Percentiles rank a stretch among this genome's conserved stretches.
Evolutionary conservation across 2,113 vertebrate species (phyloP).

Genomic region (Heptranchias perlo): DNA sequence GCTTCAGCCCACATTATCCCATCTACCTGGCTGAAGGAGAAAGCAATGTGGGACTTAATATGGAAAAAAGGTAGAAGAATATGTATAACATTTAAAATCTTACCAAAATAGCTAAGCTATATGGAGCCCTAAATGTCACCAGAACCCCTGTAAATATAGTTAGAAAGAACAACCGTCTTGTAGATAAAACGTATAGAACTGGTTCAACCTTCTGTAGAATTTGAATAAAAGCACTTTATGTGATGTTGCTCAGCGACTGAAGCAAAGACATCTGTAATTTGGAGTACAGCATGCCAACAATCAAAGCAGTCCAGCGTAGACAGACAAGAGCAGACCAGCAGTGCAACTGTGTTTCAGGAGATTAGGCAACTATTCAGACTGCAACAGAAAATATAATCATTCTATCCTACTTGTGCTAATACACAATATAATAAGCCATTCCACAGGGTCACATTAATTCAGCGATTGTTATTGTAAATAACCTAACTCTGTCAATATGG

Average conservation of each 20-base stretch:
- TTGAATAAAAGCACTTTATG: neutral
- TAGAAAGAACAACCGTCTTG: neutral
- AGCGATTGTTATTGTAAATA: neutral
- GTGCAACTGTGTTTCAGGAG: neutral
- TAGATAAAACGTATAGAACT: neutral
- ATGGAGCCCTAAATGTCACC: too few relatives aligned
- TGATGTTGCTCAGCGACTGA: neutral
- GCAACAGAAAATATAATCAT: neutral
- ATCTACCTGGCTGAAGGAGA: too few relatives aligned
- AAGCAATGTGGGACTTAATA: too few relatives aligned
- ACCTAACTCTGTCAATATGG: neutral
- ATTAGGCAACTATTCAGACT: slow-evolving; percentile 7
- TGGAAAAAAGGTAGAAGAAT: too few relatives aligned
- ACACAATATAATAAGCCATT: neutral
- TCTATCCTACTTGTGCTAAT: neutral
- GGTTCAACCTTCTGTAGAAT: neutral
- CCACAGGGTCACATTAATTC: neutral
- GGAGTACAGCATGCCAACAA: neutral
- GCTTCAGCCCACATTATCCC: too few relatives aligned
- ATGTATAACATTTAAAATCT: too few relatives aligned
- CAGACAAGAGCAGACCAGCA: neutral
- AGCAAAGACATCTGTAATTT: slow-evolving; percentile 7
- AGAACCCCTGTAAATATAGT: neutral
- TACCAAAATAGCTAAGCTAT: too few relatives aligned
- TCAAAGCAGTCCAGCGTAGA: neutral